These are phyloP conservation scores for Tetramorium parvispinum DNA, from an alignment of 1,140 invertebrate species.

Conservation along the genomic window DNA sequence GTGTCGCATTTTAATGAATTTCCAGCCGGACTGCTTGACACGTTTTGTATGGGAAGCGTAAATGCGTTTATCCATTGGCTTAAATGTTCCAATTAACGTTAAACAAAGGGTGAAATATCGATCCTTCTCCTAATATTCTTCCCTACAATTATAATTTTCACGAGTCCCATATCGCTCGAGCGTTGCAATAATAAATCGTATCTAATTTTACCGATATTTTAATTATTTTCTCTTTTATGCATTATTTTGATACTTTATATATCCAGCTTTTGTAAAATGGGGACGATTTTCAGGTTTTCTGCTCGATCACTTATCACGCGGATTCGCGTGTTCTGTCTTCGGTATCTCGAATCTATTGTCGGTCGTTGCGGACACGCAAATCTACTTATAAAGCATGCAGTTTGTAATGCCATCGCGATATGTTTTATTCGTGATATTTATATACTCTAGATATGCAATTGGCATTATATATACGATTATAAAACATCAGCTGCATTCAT, in stretches of 20 bases:
- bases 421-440: background rate
- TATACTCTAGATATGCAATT: conserved; percentile 1
- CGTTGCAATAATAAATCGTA: background rate
- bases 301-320: background rate
- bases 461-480: background rate
- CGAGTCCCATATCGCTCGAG: background rate
- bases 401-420: conserved; percentile 28
- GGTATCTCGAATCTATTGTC: conserved; percentile 33
- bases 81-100: background rate
- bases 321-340: conserved; percentile 15
- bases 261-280: background rate
- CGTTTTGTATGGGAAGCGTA: background rate
- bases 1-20: conserved; percentile 45
- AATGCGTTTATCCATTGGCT: conserved; percentile 2
- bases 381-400: conserved; percentile 15
- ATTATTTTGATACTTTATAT: background rate
- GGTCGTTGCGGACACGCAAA: background rate
- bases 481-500: background rate
- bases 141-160: background rate
- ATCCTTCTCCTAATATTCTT: background rate
- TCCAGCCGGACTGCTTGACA: background rate
- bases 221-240: background rate
- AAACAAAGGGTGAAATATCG: background rate
- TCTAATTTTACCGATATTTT: conserved; percentile 7
- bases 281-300: background rate